Conservation (phyloP, 2,797 vertebrate species). For the Amblyraja radiata region DNA sequence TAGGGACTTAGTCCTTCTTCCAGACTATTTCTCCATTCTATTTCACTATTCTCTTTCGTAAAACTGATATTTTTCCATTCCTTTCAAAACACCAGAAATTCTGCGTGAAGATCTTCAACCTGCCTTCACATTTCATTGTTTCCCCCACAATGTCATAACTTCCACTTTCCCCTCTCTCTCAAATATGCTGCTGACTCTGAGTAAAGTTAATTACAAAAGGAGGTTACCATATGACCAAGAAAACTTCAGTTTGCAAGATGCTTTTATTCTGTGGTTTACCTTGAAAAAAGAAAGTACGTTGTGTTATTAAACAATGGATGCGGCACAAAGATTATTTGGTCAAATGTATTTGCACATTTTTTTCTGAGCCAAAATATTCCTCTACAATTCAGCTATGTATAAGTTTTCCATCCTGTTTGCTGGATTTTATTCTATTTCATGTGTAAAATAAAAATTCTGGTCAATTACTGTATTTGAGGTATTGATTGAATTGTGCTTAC, state of each 20-base stretch:
- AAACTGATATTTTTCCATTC: not conserved
- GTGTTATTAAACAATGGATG: not conserved
- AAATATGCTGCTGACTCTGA: not conserved
- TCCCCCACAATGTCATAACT: too few relatives aligned
- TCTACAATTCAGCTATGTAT: not conserved
- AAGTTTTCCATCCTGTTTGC: not conserved
- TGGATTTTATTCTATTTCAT: conserved; percentile 1
- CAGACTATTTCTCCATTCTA: not conserved
- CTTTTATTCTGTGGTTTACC: not conserved
- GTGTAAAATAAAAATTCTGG: not conserved
- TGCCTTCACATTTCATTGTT: too few relatives aligned
- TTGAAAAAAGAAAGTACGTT: not conserved
- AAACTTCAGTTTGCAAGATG: not conserved
- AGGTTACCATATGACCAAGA: not conserved
- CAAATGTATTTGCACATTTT: not conserved
- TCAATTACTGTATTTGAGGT: not conserved
- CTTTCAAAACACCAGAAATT: too few relatives aligned
- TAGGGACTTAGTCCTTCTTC: not conserved
- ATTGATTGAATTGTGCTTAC: not conserved
- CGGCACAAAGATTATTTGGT: not conserved
- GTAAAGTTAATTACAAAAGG: not conserved
- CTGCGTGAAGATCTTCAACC: too few relatives aligned
- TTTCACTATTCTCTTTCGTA: not conserved
- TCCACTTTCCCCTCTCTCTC: not conserved
- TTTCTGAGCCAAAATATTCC: not conserved